Evolutionary conservation across 2,797 vertebrate species (phyloP), one percentile per base, ranked within the genome.

Genomic region (Hypotaenidia okinawae): DNA sequence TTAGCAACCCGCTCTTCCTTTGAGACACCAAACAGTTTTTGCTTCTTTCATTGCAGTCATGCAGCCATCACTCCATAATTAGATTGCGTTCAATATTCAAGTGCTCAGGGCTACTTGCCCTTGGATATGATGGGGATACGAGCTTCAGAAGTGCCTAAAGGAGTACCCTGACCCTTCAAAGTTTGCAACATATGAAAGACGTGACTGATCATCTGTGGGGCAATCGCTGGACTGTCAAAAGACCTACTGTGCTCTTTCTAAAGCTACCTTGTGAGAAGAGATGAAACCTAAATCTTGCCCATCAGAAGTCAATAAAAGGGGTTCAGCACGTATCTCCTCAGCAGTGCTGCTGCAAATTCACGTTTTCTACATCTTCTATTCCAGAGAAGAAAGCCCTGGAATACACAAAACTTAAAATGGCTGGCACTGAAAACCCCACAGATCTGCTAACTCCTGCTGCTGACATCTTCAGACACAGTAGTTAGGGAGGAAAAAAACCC

Each of bases 261-360:
- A 92, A 94, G 92, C 89, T 90, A 73, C 92, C 86, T 89, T 81
- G 66, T 64, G 74, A 77, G 80, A 55, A 35, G 61, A 89, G 94
- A 95, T 77, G 83, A 93, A 95, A 95, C 92, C 92, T 68, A 90
- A 92, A 87, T 73, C 92, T 90, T 90, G 82, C 51, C 89, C 80
- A 94, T 90, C 89, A 87, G 92, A 92, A 95, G 92, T 76, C 82
- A 87, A 57, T 80, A 84, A 94, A 95, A 95, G 57, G 61, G 64
- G 75, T 93, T 93, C 84, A 22, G 79, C 84, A 54, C 67, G 3
- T 15, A 82, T 86, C 51, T 79, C 89, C 89, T 82, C 89, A 92
- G 89, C 93, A 74, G 93, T 86, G 89, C 85, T 69, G 81, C 89
- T 74, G 72, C 72, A 89, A 94, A 92, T 92, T 82, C 89, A 18